A percentile compares a stretch with the other conserved stretches of the same genome.
phyloP scores from a whole-genome alignment of 2,797 vertebrate species.

The Erpetoichthys calabaricus region DNA sequence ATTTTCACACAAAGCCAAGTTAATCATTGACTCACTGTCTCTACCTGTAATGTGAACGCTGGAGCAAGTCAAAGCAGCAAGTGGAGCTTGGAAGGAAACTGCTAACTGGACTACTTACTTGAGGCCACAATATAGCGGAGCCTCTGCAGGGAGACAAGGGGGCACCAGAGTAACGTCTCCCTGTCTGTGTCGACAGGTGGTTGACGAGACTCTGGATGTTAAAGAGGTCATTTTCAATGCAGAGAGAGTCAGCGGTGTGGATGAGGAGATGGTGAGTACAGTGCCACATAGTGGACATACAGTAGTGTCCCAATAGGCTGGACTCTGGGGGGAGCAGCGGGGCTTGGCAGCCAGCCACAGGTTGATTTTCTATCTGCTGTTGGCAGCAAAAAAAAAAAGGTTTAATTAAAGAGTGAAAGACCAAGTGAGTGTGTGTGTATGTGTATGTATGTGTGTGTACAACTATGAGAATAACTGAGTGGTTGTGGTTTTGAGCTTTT shows the following conservation, averaged over 20 bases:
- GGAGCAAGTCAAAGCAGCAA: too few species aligned
- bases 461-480: too few species aligned
- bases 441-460: slow-evolving; percentile 36
- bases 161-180: too few species aligned
- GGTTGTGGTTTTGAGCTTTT: neutral
- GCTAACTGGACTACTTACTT: too few species aligned
- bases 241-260: slow-evolving; percentile 78
- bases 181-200: slow-evolving; percentile 79
- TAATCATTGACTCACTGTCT: too few species aligned
- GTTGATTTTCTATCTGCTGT: neutral
- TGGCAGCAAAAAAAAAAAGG: slow-evolving; percentile 5
- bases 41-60: too few species aligned
- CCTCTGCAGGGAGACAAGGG: too few species aligned
- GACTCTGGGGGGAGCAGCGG: slow-evolving; percentile 3
- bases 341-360: neutral
- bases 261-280: slow-evolving; percentile 82
- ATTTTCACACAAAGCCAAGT: too few species aligned
- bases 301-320: slow-evolving; percentile 9
- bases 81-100: too few species aligned
- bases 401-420: slow-evolving; percentile 27
- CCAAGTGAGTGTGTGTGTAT: slow-evolving; percentile 47
- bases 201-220: slow-evolving; percentile 91
- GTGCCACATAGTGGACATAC: slow-evolving; percentile 30
- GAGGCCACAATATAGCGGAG: too few species aligned
- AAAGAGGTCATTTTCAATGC: slow-evolving; percentile 85